Percentiles rank a stretch among this genome's conserved stretches.
Evolutionary conservation across 2,113 vertebrate genomes (phyloP).

Genomic region (Phyllostomus discolor): DNA sequence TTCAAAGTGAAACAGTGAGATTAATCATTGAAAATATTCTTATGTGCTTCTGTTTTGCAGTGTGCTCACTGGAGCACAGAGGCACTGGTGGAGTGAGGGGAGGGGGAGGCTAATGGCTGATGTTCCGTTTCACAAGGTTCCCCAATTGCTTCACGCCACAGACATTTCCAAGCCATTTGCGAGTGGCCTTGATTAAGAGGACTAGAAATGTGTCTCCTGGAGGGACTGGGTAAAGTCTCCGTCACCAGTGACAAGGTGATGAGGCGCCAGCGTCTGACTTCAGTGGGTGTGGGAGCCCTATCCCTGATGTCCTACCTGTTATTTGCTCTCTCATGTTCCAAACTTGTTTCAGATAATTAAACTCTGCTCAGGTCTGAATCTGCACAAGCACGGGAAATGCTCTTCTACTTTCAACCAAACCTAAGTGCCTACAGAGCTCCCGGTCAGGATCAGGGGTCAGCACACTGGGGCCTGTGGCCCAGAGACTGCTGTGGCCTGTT

Average conservation of each 20-base stretch:
- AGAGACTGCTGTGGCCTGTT: neutral
- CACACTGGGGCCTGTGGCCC: neutral
- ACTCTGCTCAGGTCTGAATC: neutral
- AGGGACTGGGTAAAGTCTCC: neutral
- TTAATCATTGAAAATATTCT: constrained; percentile 73
- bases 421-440: neutral
- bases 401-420: neutral
- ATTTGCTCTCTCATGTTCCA: neutral
- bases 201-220: neutral
- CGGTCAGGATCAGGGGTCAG: neutral
- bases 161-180: neutral
- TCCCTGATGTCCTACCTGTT: neutral
- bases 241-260: fast-evolving
- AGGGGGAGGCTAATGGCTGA: neutral
- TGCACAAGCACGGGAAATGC: neutral
- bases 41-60: constrained; percentile 68
- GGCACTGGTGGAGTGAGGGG: neutral
- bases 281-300: neutral
- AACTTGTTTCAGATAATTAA: neutral
- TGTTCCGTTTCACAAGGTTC: neutral
- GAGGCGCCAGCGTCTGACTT: neutral
- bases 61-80: constrained; percentile 31
- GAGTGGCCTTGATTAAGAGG: constrained; percentile 45
- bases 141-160: neutral
- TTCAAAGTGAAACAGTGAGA: constrained; percentile 78